Evolutionary conservation across 1,140 invertebrate species (phyloP).

Genomic region (Hirudo medicinalis): DNA sequence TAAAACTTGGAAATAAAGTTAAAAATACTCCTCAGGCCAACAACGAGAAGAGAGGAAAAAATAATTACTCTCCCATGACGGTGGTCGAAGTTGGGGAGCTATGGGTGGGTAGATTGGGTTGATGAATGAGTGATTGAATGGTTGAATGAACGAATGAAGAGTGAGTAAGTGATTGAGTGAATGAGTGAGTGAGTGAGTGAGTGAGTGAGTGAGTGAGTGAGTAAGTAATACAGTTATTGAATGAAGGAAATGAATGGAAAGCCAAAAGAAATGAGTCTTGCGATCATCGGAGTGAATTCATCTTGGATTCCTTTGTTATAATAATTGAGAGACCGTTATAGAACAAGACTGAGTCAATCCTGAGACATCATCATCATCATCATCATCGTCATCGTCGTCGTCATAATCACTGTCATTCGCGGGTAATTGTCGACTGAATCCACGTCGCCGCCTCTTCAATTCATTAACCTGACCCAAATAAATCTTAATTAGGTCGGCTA

Average conservation of each 20-base stretch:
- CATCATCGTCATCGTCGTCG: not conserved
- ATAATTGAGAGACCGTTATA: not conserved
- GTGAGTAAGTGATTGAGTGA: not conserved
- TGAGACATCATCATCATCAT: conserved; percentile 7
- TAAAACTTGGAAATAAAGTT: not conserved
- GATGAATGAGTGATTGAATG: too few relatives aligned
- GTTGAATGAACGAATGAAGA: not conserved
- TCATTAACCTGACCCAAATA: too few relatives aligned
- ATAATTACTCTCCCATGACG: not conserved
- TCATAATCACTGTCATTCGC: not conserved
- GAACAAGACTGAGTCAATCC: not conserved
- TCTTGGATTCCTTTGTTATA: not conserved
- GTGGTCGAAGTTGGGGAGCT: too few relatives aligned
- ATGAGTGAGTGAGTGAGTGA: not conserved
- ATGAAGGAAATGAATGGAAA: not conserved
- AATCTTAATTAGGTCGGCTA: too few relatives aligned
- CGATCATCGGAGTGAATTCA: not conserved
- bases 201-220: conserved; percentile 6
- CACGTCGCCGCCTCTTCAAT: too few relatives aligned
- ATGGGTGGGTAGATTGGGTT: too few relatives aligned
- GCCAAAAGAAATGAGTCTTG: not conserved
- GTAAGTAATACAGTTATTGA: not conserved
- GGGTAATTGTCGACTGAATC: not conserved
- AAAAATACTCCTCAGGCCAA: not conserved
- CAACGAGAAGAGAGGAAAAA: not conserved